These are phyloP conservation scores for Temnothorax curvispinosus DNA, from an alignment of 1,140 invertebrate genomes.

Conservation along the genomic window DNA sequence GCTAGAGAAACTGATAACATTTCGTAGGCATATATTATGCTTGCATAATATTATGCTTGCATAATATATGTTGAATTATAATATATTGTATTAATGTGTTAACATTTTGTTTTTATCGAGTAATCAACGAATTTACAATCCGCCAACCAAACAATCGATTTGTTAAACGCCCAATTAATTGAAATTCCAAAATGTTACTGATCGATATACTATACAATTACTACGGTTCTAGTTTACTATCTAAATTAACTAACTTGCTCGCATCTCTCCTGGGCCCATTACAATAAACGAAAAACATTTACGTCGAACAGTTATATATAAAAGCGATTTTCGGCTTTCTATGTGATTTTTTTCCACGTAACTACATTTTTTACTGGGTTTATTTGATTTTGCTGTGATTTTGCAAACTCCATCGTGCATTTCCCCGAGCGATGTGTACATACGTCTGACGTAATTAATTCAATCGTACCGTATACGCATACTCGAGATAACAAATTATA, in stretches of 20 bases:
- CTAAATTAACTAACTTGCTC: conserved; percentile 15
- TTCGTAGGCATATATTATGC: neutral
- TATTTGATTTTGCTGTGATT: conserved; percentile 7
- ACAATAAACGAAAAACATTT: neutral
- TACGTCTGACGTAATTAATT: conserved; percentile 35
- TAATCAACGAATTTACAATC: neutral
- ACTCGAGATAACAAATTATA: conserved; percentile 50
- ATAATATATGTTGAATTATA: neutral
- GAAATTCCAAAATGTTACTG: neutral
- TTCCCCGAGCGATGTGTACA: neutral
- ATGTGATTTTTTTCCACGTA: neutral
- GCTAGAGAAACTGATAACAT: neutral
- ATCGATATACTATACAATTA: neutral
- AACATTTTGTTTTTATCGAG: neutral
- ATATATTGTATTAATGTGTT: neutral
- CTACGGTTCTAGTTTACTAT: neutral
- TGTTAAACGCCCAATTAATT: neutral
- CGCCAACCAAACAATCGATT: neutral
- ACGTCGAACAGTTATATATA: neutral
- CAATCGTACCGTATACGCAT: neutral
- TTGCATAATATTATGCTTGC: neutral
- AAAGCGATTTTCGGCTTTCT: no score
- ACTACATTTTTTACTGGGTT: no score
- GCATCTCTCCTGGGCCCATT: neutral
- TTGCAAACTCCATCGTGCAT: neutral